phyloP scores from a whole-genome alignment of 1,140 invertebrate genomes.

The Drosophila serrata region DNA sequence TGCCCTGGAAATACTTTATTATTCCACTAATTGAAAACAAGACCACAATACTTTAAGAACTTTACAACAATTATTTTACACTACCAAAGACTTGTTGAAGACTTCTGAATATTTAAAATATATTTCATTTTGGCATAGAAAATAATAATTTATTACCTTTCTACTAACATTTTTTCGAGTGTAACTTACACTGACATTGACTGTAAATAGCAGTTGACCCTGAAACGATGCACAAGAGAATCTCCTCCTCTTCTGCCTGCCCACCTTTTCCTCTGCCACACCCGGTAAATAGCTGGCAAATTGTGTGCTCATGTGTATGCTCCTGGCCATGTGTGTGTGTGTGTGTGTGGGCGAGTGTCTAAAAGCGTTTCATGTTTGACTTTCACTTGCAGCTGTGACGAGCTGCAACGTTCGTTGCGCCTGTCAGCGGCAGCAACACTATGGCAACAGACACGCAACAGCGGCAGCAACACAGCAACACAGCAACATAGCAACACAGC shows the following conservation, averaged over 20 bases:
- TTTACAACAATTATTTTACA: too few relatives aligned
- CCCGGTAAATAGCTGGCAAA: constrained; percentile 58
- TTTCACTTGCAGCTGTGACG: constrained; percentile 80
- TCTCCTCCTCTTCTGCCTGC: constrained; percentile 12
- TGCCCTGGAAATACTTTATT: not conserved
- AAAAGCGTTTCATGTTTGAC: constrained; percentile 71
- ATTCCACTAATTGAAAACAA: too few relatives aligned
- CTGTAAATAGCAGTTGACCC: constrained; percentile 74
- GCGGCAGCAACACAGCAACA: constrained; percentile 23
- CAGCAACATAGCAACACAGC: constrained; percentile 32
- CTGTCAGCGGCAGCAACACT: constrained; percentile 62
- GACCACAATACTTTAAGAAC: too few relatives aligned
- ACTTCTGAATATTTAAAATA: too few relatives aligned
- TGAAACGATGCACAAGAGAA: constrained; percentile 63
- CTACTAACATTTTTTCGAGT: constrained; percentile 8
- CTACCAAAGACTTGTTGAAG: too few relatives aligned
- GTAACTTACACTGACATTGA: constrained; percentile 39
- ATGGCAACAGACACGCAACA: constrained; percentile 34
- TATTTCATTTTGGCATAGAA: too few relatives aligned
- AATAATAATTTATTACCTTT: not conserved
- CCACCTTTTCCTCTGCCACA: not conserved
- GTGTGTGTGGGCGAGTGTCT: constrained; percentile 32
- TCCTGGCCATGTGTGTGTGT: constrained; percentile 30
- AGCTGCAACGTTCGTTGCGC: constrained; percentile 47
- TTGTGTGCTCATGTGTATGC: constrained; percentile 42